Percentiles rank a stretch among this genome's conserved stretches.
Conservation (phyloP, 2,113 vertebrate species). For the Spermophilus dauricus region DNA sequence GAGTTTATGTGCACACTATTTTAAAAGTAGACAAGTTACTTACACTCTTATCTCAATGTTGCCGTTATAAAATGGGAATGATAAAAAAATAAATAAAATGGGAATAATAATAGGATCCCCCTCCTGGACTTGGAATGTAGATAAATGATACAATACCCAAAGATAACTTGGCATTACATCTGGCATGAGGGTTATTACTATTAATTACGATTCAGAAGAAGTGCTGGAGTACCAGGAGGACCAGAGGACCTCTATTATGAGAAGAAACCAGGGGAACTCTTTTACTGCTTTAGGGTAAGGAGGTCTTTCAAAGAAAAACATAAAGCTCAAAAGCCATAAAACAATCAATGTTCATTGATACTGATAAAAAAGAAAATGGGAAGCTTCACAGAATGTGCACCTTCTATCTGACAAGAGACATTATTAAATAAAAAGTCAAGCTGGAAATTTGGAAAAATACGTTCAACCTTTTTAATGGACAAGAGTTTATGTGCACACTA, state of each 20-base stretch:
- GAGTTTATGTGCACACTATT: background rate
- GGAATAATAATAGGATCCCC: too few species aligned
- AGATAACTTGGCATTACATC: background rate
- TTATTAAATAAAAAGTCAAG: slow-evolving; percentile 37
- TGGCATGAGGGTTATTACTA: background rate
- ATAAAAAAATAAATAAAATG: too few species aligned
- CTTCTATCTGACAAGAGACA: background rate
- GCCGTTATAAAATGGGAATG: too few species aligned
- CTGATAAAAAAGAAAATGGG: background rate
- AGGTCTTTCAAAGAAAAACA: background rate
- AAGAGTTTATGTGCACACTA: background rate
- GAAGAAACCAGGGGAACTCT: background rate
- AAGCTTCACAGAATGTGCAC: background rate
- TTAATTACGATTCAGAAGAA: background rate
- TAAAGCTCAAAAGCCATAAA: background rate
- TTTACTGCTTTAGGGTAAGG: background rate
- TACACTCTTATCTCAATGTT: too few species aligned
- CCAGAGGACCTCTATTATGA: background rate
- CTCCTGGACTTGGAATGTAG: background rate
- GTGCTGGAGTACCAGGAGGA: background rate
- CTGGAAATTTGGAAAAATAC: background rate
- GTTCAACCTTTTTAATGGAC: background rate
- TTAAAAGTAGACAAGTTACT: too few species aligned
- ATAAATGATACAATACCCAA: background rate
- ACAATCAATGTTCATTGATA: background rate